phyloP scores from a whole-genome alignment of 2,888 invertebrate species.

The Petrolisthes manimaculis region DNA sequence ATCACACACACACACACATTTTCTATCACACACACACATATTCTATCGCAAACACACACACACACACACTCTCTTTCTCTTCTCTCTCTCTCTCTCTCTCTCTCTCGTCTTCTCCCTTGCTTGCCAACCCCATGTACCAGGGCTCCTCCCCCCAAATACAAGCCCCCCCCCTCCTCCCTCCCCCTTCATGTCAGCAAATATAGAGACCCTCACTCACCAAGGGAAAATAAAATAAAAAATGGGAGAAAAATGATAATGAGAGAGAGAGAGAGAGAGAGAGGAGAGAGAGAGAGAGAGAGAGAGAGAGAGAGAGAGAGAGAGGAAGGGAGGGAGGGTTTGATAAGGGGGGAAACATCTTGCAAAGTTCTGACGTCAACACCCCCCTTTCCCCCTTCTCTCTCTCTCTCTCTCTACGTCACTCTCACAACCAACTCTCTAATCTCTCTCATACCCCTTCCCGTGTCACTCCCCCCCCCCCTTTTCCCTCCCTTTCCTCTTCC shows the following conservation, averaged over 20 bases:
- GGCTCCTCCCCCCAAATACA: background rate
- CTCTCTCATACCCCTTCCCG: background rate
- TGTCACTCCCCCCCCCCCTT: background rate
- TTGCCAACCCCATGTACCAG: background rate
- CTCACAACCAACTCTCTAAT: background rate
- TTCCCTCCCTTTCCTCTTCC: background rate
- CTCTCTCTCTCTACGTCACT: background rate
- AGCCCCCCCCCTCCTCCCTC: background rate
- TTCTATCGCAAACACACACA: too few relatives aligned
- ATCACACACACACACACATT: too few relatives aligned
- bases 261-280: background rate
- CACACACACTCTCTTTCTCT: background rate
- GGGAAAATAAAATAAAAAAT: background rate
- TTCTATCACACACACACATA: too few relatives aligned
- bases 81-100: background rate
- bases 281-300: background rate
- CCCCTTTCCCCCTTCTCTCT: background rate
- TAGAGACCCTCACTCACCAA: background rate
- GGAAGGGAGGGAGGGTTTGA: background rate
- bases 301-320: conserved; percentile 19
- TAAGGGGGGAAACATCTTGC: background rate
- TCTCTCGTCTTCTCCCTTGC: background rate
- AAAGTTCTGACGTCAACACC: background rate
- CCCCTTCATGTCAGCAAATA: background rate
- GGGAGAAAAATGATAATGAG: background rate